These are phyloP conservation scores for Equus przewalskii DNA, from an alignment of 2,113 vertebrate species.

Conservation along the genomic window DNA sequence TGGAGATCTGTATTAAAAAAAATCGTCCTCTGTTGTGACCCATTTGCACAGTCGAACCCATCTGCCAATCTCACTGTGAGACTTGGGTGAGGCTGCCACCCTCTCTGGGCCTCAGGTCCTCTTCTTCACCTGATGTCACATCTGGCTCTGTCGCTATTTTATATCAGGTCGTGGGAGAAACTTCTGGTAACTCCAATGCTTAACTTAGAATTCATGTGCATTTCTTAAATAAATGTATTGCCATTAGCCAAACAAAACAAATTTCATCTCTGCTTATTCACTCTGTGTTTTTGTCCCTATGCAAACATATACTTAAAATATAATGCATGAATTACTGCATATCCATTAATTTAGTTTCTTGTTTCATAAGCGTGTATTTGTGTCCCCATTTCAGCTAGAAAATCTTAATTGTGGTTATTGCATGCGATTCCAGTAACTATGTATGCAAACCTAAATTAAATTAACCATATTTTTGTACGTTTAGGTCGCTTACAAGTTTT, in stretches of 20 bases:
- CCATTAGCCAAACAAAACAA: background rate
- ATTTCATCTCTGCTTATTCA: background rate
- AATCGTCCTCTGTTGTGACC: background rate
- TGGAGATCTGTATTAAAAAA: background rate
- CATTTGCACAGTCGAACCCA: accelerated
- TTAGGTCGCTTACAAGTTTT: constrained; percentile 35
- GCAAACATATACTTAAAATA: background rate
- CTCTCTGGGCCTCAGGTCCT: background rate
- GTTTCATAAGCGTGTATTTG: background rate
- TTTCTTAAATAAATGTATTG: background rate
- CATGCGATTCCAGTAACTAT: background rate
- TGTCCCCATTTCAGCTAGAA: background rate
- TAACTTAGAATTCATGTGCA: background rate
- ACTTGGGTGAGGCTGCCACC: accelerated
- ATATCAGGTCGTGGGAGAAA: background rate
- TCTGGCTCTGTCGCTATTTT: background rate
- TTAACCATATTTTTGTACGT: constrained; percentile 24
- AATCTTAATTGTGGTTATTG: background rate
- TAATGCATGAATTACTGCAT: background rate
- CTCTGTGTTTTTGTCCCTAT: background rate
- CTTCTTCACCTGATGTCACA: background rate
- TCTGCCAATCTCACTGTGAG: too few species aligned
- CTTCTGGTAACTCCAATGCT: background rate
- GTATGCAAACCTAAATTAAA: constrained; percentile 41
- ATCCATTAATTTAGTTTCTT: background rate